phyloP scores from a whole-genome alignment of 2,113 vertebrate species.

The Anas platyrhynchos region DNA sequence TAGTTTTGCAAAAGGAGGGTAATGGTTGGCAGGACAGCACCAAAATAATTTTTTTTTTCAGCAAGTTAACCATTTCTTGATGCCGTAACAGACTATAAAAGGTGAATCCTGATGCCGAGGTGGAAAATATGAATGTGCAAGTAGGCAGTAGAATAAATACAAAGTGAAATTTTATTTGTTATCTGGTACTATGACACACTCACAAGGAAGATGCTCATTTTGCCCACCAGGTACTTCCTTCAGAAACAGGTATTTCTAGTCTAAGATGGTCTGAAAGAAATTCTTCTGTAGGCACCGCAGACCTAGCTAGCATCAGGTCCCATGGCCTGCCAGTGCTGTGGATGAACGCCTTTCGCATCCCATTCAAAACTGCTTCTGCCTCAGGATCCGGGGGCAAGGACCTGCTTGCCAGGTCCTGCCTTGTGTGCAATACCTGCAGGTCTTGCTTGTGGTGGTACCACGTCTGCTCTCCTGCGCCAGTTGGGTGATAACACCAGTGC shows the following conservation, averaged over 20 bases:
- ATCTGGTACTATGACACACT: background rate
- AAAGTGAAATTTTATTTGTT: slow-evolving; percentile 3
- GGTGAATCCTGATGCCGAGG: background rate
- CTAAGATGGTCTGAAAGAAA: background rate
- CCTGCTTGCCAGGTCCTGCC: background rate
- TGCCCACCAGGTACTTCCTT: background rate
- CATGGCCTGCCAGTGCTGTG: background rate
- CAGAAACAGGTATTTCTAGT: slow-evolving; percentile 22
- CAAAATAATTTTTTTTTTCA: background rate
- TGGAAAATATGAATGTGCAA: background rate
- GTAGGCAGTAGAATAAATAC: background rate
- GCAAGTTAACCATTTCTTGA: background rate
- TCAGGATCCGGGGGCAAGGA: background rate
- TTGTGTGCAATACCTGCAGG: background rate
- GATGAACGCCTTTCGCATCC: background rate
- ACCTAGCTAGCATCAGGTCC: background rate
- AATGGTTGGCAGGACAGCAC: background rate
- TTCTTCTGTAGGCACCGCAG: background rate
- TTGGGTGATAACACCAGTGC: background rate
- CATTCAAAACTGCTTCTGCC: background rate
- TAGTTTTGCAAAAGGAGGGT: background rate
- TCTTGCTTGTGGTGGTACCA: background rate
- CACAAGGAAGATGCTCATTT: background rate
- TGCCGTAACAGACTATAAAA: background rate
- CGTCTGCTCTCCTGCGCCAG: background rate